A percentile compares a stretch with the other conserved stretches of the same genome.
phyloP scores from a whole-genome alignment of 1,140 invertebrate genomes.

The Muscidifurax raptorellus region DNA sequence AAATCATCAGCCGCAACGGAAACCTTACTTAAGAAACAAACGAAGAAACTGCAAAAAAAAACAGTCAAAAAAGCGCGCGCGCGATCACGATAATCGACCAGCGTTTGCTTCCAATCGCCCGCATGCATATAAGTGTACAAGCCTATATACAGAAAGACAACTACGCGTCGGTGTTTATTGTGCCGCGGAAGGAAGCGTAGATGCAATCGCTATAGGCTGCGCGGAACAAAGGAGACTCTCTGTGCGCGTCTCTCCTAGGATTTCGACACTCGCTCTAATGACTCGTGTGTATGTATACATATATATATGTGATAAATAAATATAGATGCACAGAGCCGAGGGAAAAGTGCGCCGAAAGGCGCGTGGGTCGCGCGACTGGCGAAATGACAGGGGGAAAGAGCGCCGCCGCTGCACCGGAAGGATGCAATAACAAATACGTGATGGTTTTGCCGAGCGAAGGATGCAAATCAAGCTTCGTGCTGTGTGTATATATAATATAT shows the following conservation, averaged over 20 bases:
- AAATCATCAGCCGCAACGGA: too few relatives aligned
- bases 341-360: not conserved
- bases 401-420: not conserved
- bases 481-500: too few relatives aligned
- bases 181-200: constrained; percentile 32
- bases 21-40: not conserved
- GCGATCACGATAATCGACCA: not conserved
- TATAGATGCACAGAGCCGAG: too few relatives aligned
- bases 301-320: too few relatives aligned
- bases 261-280: constrained; percentile 45
- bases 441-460: not conserved
- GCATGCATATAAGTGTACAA: not conserved
- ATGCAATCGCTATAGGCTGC: constrained; percentile 31
- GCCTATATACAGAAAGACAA: not conserved
- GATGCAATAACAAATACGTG: not conserved
- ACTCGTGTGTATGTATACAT: not conserved
- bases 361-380: not conserved
- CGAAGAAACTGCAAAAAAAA: too few relatives aligned
- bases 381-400: not conserved
- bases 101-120: not conserved
- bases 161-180: constrained; percentile 11
- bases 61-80: not conserved
- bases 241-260: not conserved
- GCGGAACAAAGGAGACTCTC: constrained; percentile 38
- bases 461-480: not conserved